Conservation (phyloP, 2,888 invertebrate genomes). For the Caenorhabditis imperialis region DNA sequence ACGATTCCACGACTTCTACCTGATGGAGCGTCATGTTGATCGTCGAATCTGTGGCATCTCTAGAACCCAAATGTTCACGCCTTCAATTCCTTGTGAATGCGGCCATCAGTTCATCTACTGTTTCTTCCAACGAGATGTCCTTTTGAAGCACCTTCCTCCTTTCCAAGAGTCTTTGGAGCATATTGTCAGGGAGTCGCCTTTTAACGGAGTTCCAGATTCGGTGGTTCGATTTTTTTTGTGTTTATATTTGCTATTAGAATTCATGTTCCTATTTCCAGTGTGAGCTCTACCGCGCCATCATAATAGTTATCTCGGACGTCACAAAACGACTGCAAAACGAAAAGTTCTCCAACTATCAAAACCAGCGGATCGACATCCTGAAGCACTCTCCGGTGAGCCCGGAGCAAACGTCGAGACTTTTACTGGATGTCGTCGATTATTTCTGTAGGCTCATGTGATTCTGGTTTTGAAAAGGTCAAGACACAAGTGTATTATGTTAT, state of each 20-base stretch:
- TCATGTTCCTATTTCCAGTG: neutral
- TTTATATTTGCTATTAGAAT: too few relatives aligned
- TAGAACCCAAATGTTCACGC: neutral
- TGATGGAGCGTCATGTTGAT: neutral
- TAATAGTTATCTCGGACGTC: constrained; percentile 1
- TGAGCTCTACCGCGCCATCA: constrained; percentile 6
- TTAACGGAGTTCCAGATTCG: neutral
- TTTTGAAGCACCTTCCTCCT: neutral
- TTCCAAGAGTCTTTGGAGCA: constrained; percentile 14
- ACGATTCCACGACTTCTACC: neutral
- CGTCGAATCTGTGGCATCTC: neutral
- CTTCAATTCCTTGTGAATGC: constrained; percentile 4
- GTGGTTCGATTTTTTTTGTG: too few relatives aligned
- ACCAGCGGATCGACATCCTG: neutral
- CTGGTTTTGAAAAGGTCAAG: too few relatives aligned
- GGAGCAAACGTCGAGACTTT: neutral
- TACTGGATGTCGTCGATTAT: constrained; percentile 9
- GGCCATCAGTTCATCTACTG: constrained; percentile 18
- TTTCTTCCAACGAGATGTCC: constrained; percentile 11
- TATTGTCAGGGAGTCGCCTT: constrained; percentile 12
- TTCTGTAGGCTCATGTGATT: constrained; percentile 10
- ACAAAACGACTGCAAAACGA: constrained; percentile 3
- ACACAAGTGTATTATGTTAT: too few relatives aligned
- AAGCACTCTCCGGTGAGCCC: constrained; percentile 2
- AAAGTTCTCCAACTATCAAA: constrained; percentile 12